A percentile compares a stretch with the other conserved stretches of the same genome.
phyloP scores from a whole-genome alignment of 2,113 vertebrate species.

The Pseudopodoces humilis region DNA sequence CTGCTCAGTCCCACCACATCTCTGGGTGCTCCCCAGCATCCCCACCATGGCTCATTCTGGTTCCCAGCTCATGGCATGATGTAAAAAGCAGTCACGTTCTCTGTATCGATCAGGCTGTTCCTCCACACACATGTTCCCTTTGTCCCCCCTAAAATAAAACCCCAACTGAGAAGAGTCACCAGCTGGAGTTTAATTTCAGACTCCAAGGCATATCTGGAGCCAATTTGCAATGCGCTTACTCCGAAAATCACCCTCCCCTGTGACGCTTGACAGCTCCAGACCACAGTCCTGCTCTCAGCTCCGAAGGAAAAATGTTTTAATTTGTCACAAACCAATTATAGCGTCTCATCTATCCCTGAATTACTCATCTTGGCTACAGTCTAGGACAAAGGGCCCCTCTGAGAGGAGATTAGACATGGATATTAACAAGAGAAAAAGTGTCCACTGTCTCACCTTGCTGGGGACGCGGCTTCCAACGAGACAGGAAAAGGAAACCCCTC shows the following conservation, averaged over 20 bases:
- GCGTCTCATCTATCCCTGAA: constrained; percentile 70
- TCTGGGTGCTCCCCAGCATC: background rate
- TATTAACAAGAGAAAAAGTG: constrained; percentile 72
- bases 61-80: background rate
- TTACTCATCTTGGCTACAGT: constrained; percentile 68
- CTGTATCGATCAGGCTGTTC: background rate
- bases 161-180: constrained; percentile 18
- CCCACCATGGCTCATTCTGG: fast-evolving
- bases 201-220: constrained; percentile 45
- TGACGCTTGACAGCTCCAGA: constrained; percentile 64
- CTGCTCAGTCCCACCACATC: background rate
- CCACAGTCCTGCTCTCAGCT: constrained; percentile 66
- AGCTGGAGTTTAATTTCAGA: constrained; percentile 58
- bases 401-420: constrained; percentile 71
- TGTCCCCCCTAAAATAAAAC: background rate
- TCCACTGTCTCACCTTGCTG: constrained; percentile 71
- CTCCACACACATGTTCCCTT: background rate
- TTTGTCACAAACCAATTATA: constrained; percentile 73
- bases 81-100: background rate
- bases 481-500: constrained; percentile 67
- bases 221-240: constrained; percentile 60
- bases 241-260: constrained; percentile 50
- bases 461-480: constrained; percentile 25
- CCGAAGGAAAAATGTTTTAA: constrained; percentile 66
- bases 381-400: constrained; percentile 70